Conservation (phyloP, 30 jellyfish, hydroid and myxozoan genomes). For the Hydractinia echinata region DNA sequence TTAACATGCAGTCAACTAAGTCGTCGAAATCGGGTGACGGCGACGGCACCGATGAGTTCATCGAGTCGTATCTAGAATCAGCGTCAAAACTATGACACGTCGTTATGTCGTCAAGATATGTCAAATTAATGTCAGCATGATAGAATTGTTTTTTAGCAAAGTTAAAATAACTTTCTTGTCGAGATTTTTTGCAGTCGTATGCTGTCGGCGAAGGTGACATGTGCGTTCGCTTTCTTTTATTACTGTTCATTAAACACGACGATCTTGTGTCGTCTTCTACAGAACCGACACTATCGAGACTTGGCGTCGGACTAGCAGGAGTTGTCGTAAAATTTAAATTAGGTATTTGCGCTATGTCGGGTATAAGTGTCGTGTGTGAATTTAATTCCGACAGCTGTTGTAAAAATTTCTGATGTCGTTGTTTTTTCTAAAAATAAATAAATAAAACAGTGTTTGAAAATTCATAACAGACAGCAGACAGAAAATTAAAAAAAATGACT, state of each 20-base stretch:
- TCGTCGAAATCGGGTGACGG: slow-evolving; percentile 32
- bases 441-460: neutral
- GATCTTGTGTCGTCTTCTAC: slow-evolving; percentile 16
- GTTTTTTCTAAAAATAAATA: slow-evolving; percentile 15
- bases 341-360: neutral
- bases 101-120: slow-evolving; percentile 1
- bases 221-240: neutral
- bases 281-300: slow-evolving; percentile 30
- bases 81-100: slow-evolving; percentile 6
- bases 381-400: slow-evolving; percentile 12
- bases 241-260: slow-evolving; percentile 6
- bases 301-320: slow-evolving; percentile 43
- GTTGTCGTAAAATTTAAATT: neutral
- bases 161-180: neutral
- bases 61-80: neutral
- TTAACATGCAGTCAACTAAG: slow-evolving; percentile 21
- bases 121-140: neutral
- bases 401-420: neutral
- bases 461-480: too few relatives aligned
- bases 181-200: neutral
- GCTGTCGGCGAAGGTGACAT: neutral
- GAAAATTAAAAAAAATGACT: too few relatives aligned
- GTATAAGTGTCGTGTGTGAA: slow-evolving; percentile 4
- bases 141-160: neutral
- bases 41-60: neutral